phyloP scores from a whole-genome alignment of 2,888 invertebrate genomes.

The Scaeva pyrastri region DNA sequence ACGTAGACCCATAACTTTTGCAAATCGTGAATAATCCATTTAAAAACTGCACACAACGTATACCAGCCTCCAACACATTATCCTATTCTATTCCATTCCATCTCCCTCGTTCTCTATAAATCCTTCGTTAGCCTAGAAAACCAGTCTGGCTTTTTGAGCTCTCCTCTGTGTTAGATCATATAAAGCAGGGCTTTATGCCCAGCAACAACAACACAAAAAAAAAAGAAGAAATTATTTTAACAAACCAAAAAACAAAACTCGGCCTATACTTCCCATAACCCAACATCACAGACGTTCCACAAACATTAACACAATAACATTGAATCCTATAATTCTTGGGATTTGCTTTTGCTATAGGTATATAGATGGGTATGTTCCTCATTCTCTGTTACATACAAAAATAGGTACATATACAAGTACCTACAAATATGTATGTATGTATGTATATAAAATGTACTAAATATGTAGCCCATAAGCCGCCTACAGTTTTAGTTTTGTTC shows the following conservation, averaged over 20 bases:
- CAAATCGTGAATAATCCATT: conserved; percentile 62
- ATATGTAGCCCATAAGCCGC: conserved; percentile 44
- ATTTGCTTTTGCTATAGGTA: conserved; percentile 51
- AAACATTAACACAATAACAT: conserved; percentile 76
- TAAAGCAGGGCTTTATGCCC: conserved; percentile 42
- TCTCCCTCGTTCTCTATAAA: too few relatives aligned
- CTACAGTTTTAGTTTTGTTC: conserved; percentile 56
- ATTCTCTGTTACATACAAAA: background rate
- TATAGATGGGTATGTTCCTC: conserved; percentile 14
- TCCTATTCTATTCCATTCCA: conserved; percentile 35
- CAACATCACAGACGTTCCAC: conserved; percentile 69
- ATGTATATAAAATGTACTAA: background rate
- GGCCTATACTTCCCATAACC: conserved; percentile 27
- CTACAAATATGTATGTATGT: background rate
- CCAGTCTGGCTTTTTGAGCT: conserved; percentile 53
- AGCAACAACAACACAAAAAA: too few relatives aligned
- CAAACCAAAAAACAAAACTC: conserved; percentile 16
- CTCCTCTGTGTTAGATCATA: conserved; percentile 37
- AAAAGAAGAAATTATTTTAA: too few relatives aligned
- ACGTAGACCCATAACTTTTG: conserved; percentile 10
- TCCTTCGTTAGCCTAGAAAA: conserved; percentile 71
- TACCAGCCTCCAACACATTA: conserved; percentile 31
- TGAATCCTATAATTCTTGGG: conserved; percentile 73
- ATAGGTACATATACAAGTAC: background rate
- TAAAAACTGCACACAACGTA: conserved; percentile 22